phyloP scores from a whole-genome alignment of 2,888 invertebrate genomes.

The Calameuta filiformis region DNA sequence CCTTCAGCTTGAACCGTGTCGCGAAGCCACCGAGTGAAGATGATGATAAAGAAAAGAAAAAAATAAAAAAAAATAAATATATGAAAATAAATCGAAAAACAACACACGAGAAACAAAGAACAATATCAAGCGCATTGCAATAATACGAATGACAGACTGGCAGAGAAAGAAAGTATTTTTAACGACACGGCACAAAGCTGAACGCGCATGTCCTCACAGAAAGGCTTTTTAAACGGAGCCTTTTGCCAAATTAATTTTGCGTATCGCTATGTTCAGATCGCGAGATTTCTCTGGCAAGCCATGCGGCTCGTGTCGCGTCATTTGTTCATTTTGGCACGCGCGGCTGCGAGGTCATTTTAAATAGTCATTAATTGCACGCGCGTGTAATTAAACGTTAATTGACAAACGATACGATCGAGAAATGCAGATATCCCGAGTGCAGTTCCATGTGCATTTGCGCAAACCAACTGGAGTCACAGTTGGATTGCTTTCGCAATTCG shows the following conservation, averaged over 20 bases:
- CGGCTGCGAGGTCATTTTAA: constrained; percentile 59
- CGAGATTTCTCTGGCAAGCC: constrained; percentile 65
- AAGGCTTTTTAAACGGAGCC: constrained; percentile 61
- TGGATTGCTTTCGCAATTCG: not conserved
- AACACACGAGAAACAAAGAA: not conserved
- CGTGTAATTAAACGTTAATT: not conserved
- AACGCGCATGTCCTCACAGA: constrained; percentile 66
- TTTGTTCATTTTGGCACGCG: constrained; percentile 66
- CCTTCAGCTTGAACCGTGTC: constrained; percentile 56
- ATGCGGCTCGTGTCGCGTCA: constrained; percentile 66
- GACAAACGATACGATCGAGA: not conserved
- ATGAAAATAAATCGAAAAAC: not conserved
- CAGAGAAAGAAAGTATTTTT: no score
- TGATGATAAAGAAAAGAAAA: not conserved
- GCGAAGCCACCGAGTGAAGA: constrained; percentile 20
- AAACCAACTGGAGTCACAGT: not conserved
- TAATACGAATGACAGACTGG: not conserved
- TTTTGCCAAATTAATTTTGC: constrained; percentile 65
- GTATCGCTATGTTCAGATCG: constrained; percentile 43
- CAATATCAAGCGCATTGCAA: not conserved
- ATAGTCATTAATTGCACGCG: not conserved
- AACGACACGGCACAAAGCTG: constrained; percentile 40
- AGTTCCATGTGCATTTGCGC: not conserved
- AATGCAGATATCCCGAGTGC: not conserved
- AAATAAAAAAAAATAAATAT: not conserved